Percentiles rank a stretch among this genome's conserved stretches.
Evolutionary conservation across 2,113 vertebrate species (phyloP).

Genomic region (Mustelus asterias): DNA sequence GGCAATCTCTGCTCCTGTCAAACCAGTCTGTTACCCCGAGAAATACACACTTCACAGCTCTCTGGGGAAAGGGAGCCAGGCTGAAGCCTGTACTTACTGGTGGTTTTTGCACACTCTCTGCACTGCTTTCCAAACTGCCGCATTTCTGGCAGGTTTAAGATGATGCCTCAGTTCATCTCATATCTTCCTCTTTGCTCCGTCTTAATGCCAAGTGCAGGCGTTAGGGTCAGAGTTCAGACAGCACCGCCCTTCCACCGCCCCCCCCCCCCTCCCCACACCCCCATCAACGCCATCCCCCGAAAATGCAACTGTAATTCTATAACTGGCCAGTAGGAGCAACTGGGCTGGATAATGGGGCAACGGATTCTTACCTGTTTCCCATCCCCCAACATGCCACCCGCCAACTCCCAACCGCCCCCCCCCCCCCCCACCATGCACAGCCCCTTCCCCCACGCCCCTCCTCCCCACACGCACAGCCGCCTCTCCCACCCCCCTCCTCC

Average conservation of each 20-base stretch:
- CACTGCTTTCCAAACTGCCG: background rate
- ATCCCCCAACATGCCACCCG: background rate
- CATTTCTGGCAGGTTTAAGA: background rate
- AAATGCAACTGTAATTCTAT: background rate
- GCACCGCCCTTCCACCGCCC: no score
- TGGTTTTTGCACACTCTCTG: background rate
- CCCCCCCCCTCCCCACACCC: no score
- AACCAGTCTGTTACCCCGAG: background rate
- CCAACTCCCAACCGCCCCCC: no score
- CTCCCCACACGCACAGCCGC: background rate
- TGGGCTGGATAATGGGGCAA: no score
- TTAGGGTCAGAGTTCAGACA: background rate
- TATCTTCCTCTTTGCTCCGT: background rate
- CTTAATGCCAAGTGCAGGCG: background rate
- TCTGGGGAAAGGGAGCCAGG: background rate
- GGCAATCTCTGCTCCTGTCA: constrained; percentile 23
- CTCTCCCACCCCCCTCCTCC: background rate
- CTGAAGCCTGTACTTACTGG: constrained; percentile 3
- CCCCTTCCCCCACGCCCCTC: background rate
- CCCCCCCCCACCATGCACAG: no score
- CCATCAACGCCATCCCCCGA: background rate
- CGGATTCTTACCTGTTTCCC: background rate
- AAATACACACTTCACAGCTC: background rate
- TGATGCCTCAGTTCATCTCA: background rate
- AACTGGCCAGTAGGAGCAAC: background rate